Percentiles rank a stretch among this genome's conserved stretches.
These are phyloP conservation scores for Austrolebias charrua DNA, from an alignment of 2,797 vertebrate genomes.

Conservation along the genomic window DNA sequence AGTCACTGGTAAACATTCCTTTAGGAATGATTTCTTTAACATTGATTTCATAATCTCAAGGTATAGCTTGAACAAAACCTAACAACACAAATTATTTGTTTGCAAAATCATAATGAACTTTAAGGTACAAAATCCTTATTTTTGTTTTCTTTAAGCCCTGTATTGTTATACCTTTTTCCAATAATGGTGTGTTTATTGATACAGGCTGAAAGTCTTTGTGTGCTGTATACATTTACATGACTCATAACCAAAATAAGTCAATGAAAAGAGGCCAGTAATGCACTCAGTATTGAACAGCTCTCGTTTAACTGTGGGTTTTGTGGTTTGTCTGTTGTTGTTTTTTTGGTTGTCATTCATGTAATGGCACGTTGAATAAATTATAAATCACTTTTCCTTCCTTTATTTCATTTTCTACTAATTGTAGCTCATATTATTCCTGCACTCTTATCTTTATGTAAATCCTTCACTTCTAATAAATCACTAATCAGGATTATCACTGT, in stretches of 20 bases:
- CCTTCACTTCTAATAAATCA: too few relatives aligned
- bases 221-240: background rate
- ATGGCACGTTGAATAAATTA: background rate
- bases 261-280: background rate
- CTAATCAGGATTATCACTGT: too few relatives aligned
- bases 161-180: background rate
- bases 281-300: background rate
- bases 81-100: background rate
- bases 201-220: background rate
- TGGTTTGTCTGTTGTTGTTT: background rate
- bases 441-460: background rate
- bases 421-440: slow-evolving; percentile 24
- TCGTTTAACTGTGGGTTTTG: background rate
- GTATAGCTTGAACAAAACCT: background rate
- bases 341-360: background rate
- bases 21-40: too few relatives aligned
- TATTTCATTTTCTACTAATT: slow-evolving; percentile 19
- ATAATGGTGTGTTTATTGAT: background rate
- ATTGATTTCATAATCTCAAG: background rate
- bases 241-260: slow-evolving; percentile 6
- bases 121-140: background rate
- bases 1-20: too few relatives aligned
- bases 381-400: background rate
- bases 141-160: background rate
- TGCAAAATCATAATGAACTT: background rate